phyloP scores from a whole-genome alignment of 2,888 invertebrate genomes.

The Conistra vaccinii region DNA sequence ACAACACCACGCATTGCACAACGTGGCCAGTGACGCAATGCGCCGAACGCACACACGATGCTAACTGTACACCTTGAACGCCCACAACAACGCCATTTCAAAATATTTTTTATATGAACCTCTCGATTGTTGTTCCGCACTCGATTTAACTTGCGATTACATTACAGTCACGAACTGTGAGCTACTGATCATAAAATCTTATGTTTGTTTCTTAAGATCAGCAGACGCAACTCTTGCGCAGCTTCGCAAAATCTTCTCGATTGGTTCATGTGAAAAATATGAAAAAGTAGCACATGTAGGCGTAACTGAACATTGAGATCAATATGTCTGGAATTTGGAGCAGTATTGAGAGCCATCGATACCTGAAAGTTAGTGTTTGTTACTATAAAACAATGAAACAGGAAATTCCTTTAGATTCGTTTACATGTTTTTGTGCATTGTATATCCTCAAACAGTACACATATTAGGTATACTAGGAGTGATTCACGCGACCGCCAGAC shows the following conservation, averaged over 20 bases:
- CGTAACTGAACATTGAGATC: background rate
- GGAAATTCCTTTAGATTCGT: constrained; percentile 10
- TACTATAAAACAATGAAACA: constrained; percentile 20
- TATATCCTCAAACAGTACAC: constrained; percentile 1
- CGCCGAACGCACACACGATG: constrained; percentile 60
- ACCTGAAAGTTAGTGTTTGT: background rate
- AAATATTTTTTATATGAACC: constrained; percentile 65
- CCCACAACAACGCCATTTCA: constrained; percentile 68
- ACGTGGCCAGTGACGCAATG: constrained; percentile 67
- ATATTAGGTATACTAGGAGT: constrained; percentile 17
- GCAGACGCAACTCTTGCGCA: constrained; percentile 54
- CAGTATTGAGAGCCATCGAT: background rate
- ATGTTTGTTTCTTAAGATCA: constrained; percentile 59
- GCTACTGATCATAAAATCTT: constrained; percentile 56
- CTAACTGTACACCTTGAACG: constrained; percentile 70
- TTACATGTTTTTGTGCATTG: constrained; percentile 1
- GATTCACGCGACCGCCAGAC: constrained; percentile 54
- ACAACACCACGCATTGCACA: constrained; percentile 70
- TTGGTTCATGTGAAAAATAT: constrained; percentile 10
- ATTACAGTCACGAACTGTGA: constrained; percentile 52
- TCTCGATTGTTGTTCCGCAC: constrained; percentile 67
- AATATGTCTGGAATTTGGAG: background rate
- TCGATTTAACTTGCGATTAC: constrained; percentile 58
- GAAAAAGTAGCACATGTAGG: background rate
- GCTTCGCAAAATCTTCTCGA: constrained; percentile 12